Percentiles rank a stretch among this genome's conserved stretches.
These are phyloP conservation scores for Caenorhabditis sp. DNA, from an alignment of 2,888 invertebrate genomes.

Conservation along the genomic window DNA sequence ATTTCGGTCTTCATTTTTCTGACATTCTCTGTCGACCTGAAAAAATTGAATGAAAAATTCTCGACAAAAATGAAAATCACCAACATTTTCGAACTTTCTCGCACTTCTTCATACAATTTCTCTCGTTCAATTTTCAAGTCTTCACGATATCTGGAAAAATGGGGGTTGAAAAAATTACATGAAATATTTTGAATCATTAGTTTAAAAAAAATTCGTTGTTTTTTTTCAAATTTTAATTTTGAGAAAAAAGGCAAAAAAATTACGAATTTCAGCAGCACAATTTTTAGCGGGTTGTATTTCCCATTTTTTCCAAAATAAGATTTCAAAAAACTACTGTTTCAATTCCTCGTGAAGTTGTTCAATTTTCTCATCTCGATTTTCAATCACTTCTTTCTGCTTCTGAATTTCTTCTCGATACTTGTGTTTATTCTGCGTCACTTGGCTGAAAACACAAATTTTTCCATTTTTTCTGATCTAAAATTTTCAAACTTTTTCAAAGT, in stretches of 20 bases:
- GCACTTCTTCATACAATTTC: background rate
- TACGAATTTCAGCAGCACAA: no score
- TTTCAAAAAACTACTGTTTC: background rate
- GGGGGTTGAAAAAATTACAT: background rate
- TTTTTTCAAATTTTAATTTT: no score
- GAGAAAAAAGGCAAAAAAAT: no score
- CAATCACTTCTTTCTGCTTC: background rate
- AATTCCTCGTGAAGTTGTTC: background rate
- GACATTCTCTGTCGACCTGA: background rate
- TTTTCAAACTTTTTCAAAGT: background rate
- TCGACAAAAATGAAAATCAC: no score
- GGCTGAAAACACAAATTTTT: no score
- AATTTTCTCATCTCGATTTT: background rate
- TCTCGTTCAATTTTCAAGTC: background rate
- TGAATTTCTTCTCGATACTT: background rate
- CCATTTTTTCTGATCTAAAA: no score
- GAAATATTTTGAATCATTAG: no score
- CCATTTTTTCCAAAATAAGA: no score
- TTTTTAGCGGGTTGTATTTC: no score
- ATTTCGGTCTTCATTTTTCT: background rate
- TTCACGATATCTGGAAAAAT: background rate
- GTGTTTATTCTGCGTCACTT: background rate
- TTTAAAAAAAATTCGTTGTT: no score
- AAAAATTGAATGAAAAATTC: background rate
- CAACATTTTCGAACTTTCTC: background rate